Evolutionary conservation across 2,888 invertebrate genomes (phyloP), one percentile per base, ranked within the genome.

Genomic region (Morpho deidamia): DNA sequence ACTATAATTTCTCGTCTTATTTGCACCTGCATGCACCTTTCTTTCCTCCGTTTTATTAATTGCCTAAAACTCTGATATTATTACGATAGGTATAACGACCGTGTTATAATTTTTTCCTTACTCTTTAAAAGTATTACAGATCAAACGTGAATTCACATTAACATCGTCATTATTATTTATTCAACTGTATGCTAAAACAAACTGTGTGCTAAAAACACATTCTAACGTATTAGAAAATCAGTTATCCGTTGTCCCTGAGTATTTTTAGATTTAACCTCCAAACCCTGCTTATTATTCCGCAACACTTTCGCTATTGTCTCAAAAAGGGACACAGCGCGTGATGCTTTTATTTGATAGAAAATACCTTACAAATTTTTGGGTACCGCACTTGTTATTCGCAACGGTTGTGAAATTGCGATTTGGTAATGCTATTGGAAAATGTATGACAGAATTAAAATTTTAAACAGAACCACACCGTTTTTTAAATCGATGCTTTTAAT

Each of bases 261-360:
- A 70, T 70, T 65, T 68, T 66, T 69, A 69, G 68, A 62, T 45
- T 23, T 56, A 64, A 49, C 71, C 70, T 70, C 67, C 61, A 56
- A 62, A 46, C 54, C 33, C 61, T 63, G 63, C 51, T 71, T 71
- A 57, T 59, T 64, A 71, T 71, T 70, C 69, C 44, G 63, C 62
- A 56, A 60, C 67, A 67, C 69, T 71, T 70, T 70, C 69, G 63
- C 69, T 61, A 67, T 68, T 69, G 67, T 69, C 61, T 64, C 62
- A 58, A 62, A 68, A 67, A 65, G 59, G 68, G 63, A 58, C 55
- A 55, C 33, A 43, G 61, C 44, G 53, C 68, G 70, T 71, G 71
- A 71, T 54, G 50, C 49, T 63, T 66, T 69, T 69, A 48, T 60
- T 45, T 64, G 66, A 69, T 66, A 63, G 58, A 61, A 64, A 63